Conservation (phyloP, 2,888 invertebrate species). For the Heliconius sara region DNA sequence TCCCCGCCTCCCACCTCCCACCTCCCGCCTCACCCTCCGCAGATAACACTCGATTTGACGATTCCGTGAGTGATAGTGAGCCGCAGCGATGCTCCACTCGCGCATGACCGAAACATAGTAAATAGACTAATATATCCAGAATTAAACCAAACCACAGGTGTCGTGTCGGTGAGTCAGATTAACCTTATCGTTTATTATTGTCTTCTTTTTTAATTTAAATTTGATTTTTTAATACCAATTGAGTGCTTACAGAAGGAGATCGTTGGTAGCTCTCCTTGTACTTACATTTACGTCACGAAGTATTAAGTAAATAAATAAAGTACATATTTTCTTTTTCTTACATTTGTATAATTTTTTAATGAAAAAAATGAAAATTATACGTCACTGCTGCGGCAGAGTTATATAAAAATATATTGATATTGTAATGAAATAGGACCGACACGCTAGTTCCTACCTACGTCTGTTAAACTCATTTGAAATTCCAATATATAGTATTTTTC, state of each 20-base stretch:
- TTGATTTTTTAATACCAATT: too few relatives aligned
- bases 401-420: too few relatives aligned
- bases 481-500: too few relatives aligned
- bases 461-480: too few relatives aligned
- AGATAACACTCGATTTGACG: constrained; percentile 52
- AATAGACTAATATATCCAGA: too few relatives aligned
- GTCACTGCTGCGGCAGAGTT: not conserved
- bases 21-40: constrained; percentile 38
- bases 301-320: not conserved
- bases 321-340: not conserved
- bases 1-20: constrained; percentile 45
- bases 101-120: constrained; percentile 23
- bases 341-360: not conserved
- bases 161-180: constrained; percentile 38
- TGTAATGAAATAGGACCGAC: too few relatives aligned
- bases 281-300: not conserved
- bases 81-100: constrained; percentile 49
- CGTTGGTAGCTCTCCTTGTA: not conserved
- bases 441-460: too few relatives aligned
- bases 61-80: constrained; percentile 55
- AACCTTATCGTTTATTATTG: not conserved
- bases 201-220: not conserved
- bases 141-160: not conserved
- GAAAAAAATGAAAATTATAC: not conserved
- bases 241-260: not conserved